These are phyloP conservation scores for Temnopleurus reevesii DNA, from an alignment of 53 echinoderm and acorn worm species.

Conservation along the genomic window DNA sequence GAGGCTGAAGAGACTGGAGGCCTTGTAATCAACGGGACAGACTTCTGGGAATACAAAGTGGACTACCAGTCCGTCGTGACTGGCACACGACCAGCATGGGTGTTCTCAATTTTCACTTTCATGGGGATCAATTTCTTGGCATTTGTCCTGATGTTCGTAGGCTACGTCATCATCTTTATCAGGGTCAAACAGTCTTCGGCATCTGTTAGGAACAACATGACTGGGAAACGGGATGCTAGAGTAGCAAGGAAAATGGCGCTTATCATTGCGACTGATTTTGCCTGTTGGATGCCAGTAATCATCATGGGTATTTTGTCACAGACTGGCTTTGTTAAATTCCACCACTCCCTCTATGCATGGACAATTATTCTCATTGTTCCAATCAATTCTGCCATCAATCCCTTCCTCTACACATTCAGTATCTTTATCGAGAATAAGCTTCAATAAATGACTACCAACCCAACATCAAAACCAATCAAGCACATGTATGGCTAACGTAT, in stretches of 20 bases:
- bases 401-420: conserved; percentile 8
- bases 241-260: conserved; percentile 59
- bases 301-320: conserved; percentile 72
- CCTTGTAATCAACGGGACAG: not conserved
- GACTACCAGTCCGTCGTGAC: not conserved
- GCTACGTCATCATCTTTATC: conserved; percentile 62
- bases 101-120: conserved; percentile 61
- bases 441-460: no score
- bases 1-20: not conserved
- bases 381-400: conserved; percentile 23
- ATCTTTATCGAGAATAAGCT: not conserved
- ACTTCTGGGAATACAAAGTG: not conserved
- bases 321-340: conserved; percentile 50
- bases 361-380: conserved; percentile 31
- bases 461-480: no score
- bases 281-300: conserved; percentile 74
- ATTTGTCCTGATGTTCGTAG: conserved; percentile 52
- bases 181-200: conserved; percentile 32
- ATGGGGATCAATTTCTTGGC: conserved; percentile 59
- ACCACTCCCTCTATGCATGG: conserved; percentile 50
- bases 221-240: conserved; percentile 46
- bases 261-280: conserved; percentile 60
- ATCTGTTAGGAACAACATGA: not conserved
- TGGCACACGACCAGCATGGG: conserved; percentile 50
- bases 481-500: no score